Conservation (phyloP, 2,888 invertebrate species). For the Drosophila vallismaia region DNA sequence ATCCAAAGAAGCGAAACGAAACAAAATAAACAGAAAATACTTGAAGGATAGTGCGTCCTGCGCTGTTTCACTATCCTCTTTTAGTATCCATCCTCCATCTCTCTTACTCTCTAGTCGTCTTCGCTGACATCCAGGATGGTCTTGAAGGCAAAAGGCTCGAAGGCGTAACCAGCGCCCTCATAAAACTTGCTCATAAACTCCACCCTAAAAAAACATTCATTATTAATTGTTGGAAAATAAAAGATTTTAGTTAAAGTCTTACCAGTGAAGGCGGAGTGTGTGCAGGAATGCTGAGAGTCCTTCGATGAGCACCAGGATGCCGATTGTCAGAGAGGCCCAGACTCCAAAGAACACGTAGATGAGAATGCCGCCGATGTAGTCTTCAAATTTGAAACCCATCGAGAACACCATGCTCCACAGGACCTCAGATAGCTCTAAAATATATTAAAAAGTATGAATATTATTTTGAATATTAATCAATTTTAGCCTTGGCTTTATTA, state of each 20-base stretch:
- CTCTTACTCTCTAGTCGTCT: conserved; percentile 84
- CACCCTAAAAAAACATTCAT: conserved; percentile 86
- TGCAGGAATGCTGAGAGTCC: conserved; percentile 99
- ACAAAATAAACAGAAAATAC: conserved; percentile 39
- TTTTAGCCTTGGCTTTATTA: neutral
- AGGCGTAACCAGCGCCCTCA: conserved; percentile 91
- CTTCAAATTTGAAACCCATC: conserved; percentile 87
- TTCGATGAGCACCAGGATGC: conserved; percentile 99
- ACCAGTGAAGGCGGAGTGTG: conserved; percentile 99
- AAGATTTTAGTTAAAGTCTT: conserved; percentile 46
- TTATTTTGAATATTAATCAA: neutral
- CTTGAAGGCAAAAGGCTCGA: conserved; percentile 94
- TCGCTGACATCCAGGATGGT: conserved; percentile 87
- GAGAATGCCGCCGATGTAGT: conserved; percentile 89
- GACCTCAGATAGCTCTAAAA: conserved; percentile 92
- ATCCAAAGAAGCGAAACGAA: conserved; percentile 12
- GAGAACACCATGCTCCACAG: conserved; percentile 96
- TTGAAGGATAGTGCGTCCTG: conserved; percentile 53
- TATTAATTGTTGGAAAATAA: neutral
- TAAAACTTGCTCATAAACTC: conserved; percentile 99
- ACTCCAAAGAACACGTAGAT: conserved; percentile 93
- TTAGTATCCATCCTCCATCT: conserved; percentile 44
- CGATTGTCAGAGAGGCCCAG: conserved; percentile 96
- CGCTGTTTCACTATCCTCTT: conserved; percentile 26
- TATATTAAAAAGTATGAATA: conserved; percentile 85